Base-by-base conservation (phyloP, 2,113 vertebrate genomes). In the Oxygymnocypris stewartii region DNA sequence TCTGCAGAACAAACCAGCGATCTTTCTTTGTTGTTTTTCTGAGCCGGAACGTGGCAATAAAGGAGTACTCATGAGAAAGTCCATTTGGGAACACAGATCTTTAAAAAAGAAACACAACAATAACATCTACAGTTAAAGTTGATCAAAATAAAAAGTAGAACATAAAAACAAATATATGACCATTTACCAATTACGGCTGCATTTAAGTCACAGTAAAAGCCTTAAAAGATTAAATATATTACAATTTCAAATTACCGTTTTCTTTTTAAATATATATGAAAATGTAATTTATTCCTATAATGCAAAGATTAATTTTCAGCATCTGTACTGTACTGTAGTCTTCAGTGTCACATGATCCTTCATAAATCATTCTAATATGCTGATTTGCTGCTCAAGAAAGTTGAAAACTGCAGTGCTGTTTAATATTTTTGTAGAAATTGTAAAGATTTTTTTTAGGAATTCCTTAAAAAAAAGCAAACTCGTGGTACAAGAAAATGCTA, bases 1-100 rank as follows among this genome's bases (percentile, higher is more conserved):
- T 92, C 94, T 98, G 97, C 97, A 96, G 97, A 86, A 99, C 94
- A 91, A 97, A 96, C 98, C 98, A 99, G 57, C 97, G 96, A 20
- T 98, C 97, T 88, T 94, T 98, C 93, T 97, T 99, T 57, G 96
- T 97, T 51, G 90, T 98, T 92, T 96, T 95, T 82, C 97, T 94
- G 16, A 99, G 91, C 67, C 98, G 96, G 92, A 99, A 97, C 0
- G 84, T 92, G 84, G 96, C 92, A 40, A 95, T 92, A 31, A 99
- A 79, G 44, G 96, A 96, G 59, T 96, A 98, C 87, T 98, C 97
- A 77, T 95, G 95, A 88, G 98, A 95, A 88, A 98, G 90, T 1
- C 97, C 98, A 78, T 92, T 94, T 89, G 97, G 96, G 93, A 99
- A 99, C 63, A 98, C 81, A 75, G 93, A 89, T 90, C 98, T 99